Conservation (phyloP, 2,797 vertebrate species). For the Pseudocheirus occidentalis region DNA sequence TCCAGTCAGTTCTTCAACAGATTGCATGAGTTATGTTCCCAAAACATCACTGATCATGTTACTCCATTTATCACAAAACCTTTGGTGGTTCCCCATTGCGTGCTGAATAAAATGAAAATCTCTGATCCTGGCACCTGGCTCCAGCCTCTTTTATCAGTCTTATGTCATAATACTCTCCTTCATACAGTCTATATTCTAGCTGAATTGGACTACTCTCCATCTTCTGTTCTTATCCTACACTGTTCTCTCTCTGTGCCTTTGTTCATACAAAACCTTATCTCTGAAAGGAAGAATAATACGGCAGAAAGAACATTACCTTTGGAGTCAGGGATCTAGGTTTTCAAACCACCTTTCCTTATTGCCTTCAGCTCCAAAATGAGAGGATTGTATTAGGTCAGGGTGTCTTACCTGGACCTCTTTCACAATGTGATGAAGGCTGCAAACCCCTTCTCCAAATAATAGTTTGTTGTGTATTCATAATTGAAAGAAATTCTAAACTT, state of each 20-base stretch:
- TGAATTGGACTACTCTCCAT: not conserved
- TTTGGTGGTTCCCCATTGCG: not conserved
- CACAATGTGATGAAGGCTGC: not conserved
- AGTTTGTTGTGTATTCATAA: not conserved
- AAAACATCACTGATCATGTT: not conserved
- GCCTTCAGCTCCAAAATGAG: not conserved
- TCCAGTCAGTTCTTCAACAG: not conserved
- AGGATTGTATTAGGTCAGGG: not conserved
- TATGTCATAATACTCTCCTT: not conserved
- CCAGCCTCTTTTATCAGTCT: not conserved
- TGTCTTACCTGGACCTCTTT: not conserved
- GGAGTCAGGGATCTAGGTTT: not conserved
- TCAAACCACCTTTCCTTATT: not conserved
- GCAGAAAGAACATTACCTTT: not conserved
- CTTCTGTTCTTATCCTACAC: not conserved
- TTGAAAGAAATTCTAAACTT: not conserved
- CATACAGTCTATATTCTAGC: not conserved
- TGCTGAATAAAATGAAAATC: not conserved
- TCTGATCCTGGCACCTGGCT: not conserved
- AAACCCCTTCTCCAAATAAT: not conserved
- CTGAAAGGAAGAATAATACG: not conserved
- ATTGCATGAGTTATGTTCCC: not conserved
- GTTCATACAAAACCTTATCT: not conserved
- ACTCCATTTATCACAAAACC: not conserved
- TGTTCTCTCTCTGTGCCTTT: not conserved